Percentiles rank a stretch among this genome's conserved stretches.
phyloP scores from a whole-genome alignment of 1,140 invertebrate species.

The Zaprionus ghesquierei region DNA sequence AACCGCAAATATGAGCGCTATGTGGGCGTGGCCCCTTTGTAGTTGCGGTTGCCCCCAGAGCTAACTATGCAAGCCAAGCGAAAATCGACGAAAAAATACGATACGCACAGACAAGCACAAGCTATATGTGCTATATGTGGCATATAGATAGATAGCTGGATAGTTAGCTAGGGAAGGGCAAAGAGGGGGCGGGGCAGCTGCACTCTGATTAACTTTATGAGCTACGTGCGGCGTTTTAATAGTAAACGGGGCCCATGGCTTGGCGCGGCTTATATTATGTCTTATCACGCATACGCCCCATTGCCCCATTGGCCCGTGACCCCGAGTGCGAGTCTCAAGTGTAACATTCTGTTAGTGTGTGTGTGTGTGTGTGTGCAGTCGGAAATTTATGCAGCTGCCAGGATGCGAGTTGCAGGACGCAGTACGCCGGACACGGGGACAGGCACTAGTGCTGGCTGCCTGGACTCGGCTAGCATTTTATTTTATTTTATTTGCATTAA shows the following conservation, averaged over 20 bases:
- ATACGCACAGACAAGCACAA: neutral
- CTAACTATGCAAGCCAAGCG: constrained; percentile 33
- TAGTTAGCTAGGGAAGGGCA: neutral
- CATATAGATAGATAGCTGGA: neutral
- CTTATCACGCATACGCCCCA: constrained; percentile 62
- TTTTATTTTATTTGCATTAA: constrained; percentile 81
- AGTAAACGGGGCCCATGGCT: constrained; percentile 29
- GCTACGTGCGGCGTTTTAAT: constrained; percentile 74
- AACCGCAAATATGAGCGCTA: constrained; percentile 61
- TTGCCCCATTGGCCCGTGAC: constrained; percentile 25
- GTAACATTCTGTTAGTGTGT: constrained; percentile 61
- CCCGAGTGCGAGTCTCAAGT: constrained; percentile 58
- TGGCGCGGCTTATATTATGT: constrained; percentile 22
- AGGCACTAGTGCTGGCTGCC: neutral
- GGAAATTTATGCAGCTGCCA: constrained; percentile 70
- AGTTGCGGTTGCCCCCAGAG: constrained; percentile 37
- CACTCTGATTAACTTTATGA: constrained; percentile 76
- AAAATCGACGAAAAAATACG: constrained; percentile 14
- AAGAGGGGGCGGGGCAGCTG: constrained; percentile 3
- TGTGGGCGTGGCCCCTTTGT: constrained; percentile 62
- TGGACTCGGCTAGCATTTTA: constrained; percentile 50
- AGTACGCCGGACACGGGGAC: constrained; percentile 18
- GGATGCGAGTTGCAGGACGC: constrained; percentile 8
- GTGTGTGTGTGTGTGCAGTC: constrained; percentile 44
- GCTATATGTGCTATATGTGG: neutral